phyloP scores from a whole-genome alignment of 2,888 invertebrate species.

The Flexamia atlantica region DNA sequence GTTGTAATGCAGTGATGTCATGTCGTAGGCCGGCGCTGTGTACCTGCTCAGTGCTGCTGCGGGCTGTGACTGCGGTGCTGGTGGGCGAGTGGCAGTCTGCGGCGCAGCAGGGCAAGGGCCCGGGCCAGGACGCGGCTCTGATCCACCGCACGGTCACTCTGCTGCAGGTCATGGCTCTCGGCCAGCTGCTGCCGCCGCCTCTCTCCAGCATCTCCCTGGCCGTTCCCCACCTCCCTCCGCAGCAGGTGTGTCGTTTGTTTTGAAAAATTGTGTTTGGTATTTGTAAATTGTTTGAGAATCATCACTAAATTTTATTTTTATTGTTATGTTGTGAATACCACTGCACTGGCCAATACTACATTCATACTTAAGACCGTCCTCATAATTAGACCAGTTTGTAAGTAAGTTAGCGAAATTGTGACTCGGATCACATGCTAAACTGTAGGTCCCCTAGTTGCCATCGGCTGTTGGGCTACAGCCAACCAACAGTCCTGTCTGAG shows the following conservation, averaged over 20 bases:
- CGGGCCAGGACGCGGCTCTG: constrained; percentile 72
- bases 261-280: too few relatives aligned
- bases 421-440: too few relatives aligned
- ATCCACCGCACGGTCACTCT: constrained; percentile 81
- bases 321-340: too few relatives aligned
- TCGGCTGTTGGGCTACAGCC: too few relatives aligned
- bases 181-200: constrained; percentile 91
- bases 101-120: constrained; percentile 71
- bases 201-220: constrained; percentile 87
- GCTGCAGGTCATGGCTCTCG: constrained; percentile 88
- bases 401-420: too few relatives aligned
- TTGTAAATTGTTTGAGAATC: too few relatives aligned
- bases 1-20: constrained; percentile 25
- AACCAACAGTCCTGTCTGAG: too few relatives aligned
- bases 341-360: too few relatives aligned
- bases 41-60: constrained; percentile 86
- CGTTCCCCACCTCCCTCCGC: constrained; percentile 84
- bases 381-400: too few relatives aligned
- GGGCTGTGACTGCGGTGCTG: constrained; percentile 87
- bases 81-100: constrained; percentile 86
- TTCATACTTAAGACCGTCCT: too few relatives aligned
- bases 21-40: constrained; percentile 78
- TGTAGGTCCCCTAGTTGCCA: too few relatives aligned
- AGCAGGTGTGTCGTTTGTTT: constrained; percentile 81
- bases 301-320: too few relatives aligned